Evolutionary conservation across 2,888 invertebrate species (phyloP).

Genomic region (Calephelis perditalis): DNA sequence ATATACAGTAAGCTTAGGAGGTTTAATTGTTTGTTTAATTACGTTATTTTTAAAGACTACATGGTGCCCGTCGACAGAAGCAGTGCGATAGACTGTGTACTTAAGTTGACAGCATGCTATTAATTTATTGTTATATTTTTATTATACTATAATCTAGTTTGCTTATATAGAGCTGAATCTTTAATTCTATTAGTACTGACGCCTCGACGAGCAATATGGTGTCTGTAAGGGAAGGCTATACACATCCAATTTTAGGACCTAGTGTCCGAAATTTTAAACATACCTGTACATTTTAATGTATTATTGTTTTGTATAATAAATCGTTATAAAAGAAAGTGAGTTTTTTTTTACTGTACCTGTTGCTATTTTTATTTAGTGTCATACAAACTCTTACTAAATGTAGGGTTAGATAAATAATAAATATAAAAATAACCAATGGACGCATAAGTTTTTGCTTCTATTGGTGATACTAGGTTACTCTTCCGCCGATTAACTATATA

Average conservation of each 20-base stretch:
- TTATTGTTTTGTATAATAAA: constrained; percentile 80
- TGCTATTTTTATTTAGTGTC: too few relatives aligned
- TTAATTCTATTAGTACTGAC: constrained; percentile 74
- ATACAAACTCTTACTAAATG: not conserved
- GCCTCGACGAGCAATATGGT: constrained; percentile 77
- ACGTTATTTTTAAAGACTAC: constrained; percentile 76
- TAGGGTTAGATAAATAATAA: too few relatives aligned
- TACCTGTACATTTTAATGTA: constrained; percentile 80
- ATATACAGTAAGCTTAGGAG: constrained; percentile 77
- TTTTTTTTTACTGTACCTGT: constrained; percentile 39
- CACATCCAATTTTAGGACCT: constrained; percentile 74
- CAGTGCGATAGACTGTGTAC: constrained; percentile 77
- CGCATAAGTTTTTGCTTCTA: too few relatives aligned
- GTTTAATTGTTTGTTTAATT: constrained; percentile 75
- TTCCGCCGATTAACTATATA: too few relatives aligned
- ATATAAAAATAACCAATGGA: too few relatives aligned
- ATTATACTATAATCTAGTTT: constrained; percentile 70
- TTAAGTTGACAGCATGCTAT: constrained; percentile 74
- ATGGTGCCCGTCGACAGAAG: constrained; percentile 76
- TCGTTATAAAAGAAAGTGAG: constrained; percentile 72
- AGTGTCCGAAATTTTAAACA: constrained; percentile 75
- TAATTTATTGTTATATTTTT: constrained; percentile 76
- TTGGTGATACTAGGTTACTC: too few relatives aligned
- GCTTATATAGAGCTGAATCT: constrained; percentile 74
- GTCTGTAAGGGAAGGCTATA: constrained; percentile 76